Conservation (phyloP, 2,797 vertebrate species). For the Anguilla anguilla region DNA sequence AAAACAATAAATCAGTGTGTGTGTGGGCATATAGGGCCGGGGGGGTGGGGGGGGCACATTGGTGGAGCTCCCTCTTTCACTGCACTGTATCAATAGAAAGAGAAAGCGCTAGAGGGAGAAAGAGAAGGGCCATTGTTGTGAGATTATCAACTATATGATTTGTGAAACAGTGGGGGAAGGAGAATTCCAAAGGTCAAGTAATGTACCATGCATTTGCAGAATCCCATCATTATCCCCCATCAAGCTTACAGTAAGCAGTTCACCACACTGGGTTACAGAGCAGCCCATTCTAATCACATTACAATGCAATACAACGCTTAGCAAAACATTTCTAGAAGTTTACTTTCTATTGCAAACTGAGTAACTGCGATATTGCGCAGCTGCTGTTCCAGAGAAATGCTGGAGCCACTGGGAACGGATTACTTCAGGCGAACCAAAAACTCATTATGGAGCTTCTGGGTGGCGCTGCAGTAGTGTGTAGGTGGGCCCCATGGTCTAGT, state of each 20-base stretch:
- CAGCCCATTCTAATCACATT: not conserved
- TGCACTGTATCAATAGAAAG: not conserved
- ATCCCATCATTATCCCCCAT: constrained; percentile 39
- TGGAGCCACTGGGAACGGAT: not conserved
- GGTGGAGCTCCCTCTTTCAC: not conserved
- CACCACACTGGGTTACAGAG: constrained; percentile 1
- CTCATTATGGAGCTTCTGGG: no score
- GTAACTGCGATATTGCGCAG: not conserved
- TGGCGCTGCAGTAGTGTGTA: constrained; percentile 23
- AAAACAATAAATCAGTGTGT: not conserved
- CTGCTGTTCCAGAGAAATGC: not conserved
- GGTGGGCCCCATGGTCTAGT: not conserved
- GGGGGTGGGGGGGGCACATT: not conserved
- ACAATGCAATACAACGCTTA: not conserved
- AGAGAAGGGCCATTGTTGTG: constrained; percentile 79
- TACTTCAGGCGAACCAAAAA: not conserved
- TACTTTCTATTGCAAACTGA: not conserved
- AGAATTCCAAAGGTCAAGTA: constrained; percentile 46
- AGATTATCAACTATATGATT: constrained; percentile 86
- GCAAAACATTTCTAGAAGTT: no score
- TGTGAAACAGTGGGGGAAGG: constrained; percentile 77
- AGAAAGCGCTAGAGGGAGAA: constrained; percentile 58
- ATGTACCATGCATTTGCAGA: constrained; percentile 43
- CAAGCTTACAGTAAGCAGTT: constrained; percentile 49
- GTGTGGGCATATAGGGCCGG: no score